Percentiles rank a stretch among this genome's conserved stretches.
These are phyloP conservation scores for Struthio camelus DNA, from an alignment of 2,113 vertebrate species.

Conservation along the genomic window DNA sequence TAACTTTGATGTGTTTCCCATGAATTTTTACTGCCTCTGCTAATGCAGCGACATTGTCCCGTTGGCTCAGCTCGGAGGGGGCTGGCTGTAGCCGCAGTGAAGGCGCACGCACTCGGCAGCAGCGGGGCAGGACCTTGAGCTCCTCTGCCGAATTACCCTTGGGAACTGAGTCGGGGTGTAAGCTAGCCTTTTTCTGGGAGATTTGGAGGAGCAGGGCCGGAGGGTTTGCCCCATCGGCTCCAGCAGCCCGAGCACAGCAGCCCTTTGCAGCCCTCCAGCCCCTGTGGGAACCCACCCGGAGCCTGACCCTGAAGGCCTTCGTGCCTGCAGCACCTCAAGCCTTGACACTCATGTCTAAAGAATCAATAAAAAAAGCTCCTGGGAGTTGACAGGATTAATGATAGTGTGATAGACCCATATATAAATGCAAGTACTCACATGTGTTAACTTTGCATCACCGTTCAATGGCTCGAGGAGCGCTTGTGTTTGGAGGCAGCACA, in stretches of 20 bases:
- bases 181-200: constrained; percentile 4
- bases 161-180: constrained; percentile 22
- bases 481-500: neutral
- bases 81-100: neutral
- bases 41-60: neutral
- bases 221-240: constrained; percentile 20
- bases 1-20: neutral
- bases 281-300: neutral
- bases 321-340: neutral
- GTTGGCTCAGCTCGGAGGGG: rapidly evolving
- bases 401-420: neutral
- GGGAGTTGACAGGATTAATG: neutral
- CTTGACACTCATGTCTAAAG: neutral
- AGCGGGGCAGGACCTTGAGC: neutral
- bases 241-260: neutral
- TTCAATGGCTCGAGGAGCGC: neutral
- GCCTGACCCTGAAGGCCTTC: neutral
- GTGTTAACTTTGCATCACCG: neutral
- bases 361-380: neutral
- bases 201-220: neutral
- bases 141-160: neutral
- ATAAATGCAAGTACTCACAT: neutral
- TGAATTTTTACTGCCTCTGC: neutral
- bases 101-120: too few species aligned
- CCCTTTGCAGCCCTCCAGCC: neutral